These are phyloP conservation scores for Cheirogaleus major DNA, from an alignment of 2,797 vertebrate species.

Conservation along the genomic window DNA sequence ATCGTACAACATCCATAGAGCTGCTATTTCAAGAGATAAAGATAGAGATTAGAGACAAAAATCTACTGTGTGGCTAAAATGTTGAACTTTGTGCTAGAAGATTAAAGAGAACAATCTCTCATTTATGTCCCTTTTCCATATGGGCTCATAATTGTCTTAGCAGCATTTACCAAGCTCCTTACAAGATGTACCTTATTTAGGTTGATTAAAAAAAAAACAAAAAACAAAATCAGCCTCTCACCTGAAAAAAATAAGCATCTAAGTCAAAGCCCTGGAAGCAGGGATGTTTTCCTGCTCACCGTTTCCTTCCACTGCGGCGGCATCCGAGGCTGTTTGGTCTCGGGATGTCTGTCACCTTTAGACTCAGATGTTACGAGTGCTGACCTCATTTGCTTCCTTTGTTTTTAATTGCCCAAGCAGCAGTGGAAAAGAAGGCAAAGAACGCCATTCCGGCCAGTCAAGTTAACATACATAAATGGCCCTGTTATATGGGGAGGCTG, in stretches of 20 bases:
- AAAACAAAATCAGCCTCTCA: neutral
- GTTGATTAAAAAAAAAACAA: neutral
- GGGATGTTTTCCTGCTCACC: slow-evolving; percentile 41
- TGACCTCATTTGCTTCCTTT: slow-evolving; percentile 81
- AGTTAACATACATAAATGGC: slow-evolving; percentile 96
- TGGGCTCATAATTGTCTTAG: neutral
- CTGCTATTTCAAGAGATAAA: slow-evolving; percentile 28
- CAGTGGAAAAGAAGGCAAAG: slow-evolving; percentile 61
- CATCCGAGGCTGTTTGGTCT: slow-evolving; percentile 68
- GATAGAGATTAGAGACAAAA: neutral
- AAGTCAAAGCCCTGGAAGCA: slow-evolving; percentile 56
- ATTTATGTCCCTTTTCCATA: neutral
- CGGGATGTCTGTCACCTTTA: slow-evolving; percentile 66
- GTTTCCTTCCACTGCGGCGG: slow-evolving; percentile 21
- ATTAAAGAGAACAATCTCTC: slow-evolving; percentile 31
- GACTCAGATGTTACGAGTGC: slow-evolving; percentile 79
- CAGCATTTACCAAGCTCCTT: slow-evolving; percentile 68
- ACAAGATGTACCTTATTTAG: slow-evolving; percentile 30
- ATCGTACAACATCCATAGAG: slow-evolving; percentile 29
- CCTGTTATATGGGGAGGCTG: slow-evolving; percentile 88
- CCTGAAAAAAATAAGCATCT: slow-evolving; percentile 54
- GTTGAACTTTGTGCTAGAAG: slow-evolving; percentile 53
- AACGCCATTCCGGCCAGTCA: slow-evolving; percentile 84
- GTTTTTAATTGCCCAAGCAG: slow-evolving; percentile 77
- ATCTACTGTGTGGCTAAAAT: slow-evolving; percentile 24